Evolutionary conservation across 2,797 vertebrate genomes (phyloP), one percentile per base, ranked within the genome.

Genomic region (Characodon lateralis): DNA sequence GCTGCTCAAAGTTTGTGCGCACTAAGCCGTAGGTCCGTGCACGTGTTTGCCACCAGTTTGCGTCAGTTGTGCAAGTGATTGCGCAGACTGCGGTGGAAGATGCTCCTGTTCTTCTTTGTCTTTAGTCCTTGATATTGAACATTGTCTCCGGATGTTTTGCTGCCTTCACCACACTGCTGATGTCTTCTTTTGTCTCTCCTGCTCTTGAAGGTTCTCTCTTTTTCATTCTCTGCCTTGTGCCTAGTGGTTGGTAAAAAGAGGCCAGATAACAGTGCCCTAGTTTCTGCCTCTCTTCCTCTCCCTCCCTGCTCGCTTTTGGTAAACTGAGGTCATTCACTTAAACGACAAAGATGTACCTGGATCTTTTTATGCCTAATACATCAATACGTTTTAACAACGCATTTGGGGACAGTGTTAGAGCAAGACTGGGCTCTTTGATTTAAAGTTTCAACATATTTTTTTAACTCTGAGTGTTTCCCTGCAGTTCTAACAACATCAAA

Each of bases 201-300:
- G 82, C 86, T 74, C 82, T 91, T 92, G 86, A 88, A 89, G 78
- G 87, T 83, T 91, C 89, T 86, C 90, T 95, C 93, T 88, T 90
- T 84, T 85, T 87, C 79, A 78, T 88, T 84, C 88, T 87, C 88
- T 83, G 90, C 87, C 83, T 88, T 81, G 80, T 82, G 92, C 86
- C 89, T 92, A 80, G 74, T 87, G 92, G 81, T 91, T 84, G 82
- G 83, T 90, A 35, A 84, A 93, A 91, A 83, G 91, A 89, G 95
- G 92, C 89, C 95, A 95, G 94, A 95, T 94, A 95, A 94, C 90
- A 90, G 92, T 94, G 95, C 92, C 95, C 96, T 95, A 96, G 87
- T 92, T 96, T 93, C 92, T 91, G 83, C 83, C 87, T 87, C 89
- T 89, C 87, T 81, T 89, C 74, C 91, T 90, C 92, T 92, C 91